A percentile compares a stretch with the other conserved stretches of the same genome.
These are phyloP conservation scores for Elaphurus davidianus DNA, from an alignment of 2,113 vertebrate genomes.

Conservation along the genomic window DNA sequence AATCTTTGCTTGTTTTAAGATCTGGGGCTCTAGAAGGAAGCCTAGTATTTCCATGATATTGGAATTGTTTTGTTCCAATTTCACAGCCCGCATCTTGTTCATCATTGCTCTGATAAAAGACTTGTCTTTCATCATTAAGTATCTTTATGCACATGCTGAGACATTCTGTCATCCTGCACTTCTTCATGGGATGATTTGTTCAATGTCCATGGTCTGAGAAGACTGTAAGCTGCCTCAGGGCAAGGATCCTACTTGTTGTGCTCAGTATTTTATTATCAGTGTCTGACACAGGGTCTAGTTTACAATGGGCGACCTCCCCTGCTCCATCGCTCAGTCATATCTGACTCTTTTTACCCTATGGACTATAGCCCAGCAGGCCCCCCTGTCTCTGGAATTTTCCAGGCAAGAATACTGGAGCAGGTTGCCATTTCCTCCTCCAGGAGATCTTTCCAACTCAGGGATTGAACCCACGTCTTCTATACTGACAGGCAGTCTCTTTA, in stretches of 20 bases:
- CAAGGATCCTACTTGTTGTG: neutral
- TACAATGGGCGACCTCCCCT: neutral
- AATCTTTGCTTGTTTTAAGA: neutral
- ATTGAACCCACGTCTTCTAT: accelerated
- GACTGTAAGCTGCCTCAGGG: neutral
- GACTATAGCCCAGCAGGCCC: neutral
- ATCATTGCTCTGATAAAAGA: neutral
- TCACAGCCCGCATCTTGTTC: neutral
- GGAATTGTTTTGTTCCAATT: neutral
- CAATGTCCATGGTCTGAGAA: neutral
- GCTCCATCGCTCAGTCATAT: neutral
- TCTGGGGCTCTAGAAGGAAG: neutral
- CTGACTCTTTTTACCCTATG: neutral
- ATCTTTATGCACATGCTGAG: neutral
- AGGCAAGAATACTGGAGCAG: neutral
- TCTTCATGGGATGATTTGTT: neutral
- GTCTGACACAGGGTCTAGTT: neutral
- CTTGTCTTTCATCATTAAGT: neutral
- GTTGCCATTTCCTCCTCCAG: neutral
- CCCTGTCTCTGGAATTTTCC: neutral
- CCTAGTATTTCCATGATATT: neutral
- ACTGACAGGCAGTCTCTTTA: neutral
- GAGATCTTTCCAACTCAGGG: neutral
- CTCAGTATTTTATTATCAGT: neutral
- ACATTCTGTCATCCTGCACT: neutral